A percentile compares a stretch with the other conserved stretches of the same genome.
These are phyloP conservation scores for Zosterops borbonicus DNA, from an alignment of 2,113 vertebrate genomes.

Conservation along the genomic window DNA sequence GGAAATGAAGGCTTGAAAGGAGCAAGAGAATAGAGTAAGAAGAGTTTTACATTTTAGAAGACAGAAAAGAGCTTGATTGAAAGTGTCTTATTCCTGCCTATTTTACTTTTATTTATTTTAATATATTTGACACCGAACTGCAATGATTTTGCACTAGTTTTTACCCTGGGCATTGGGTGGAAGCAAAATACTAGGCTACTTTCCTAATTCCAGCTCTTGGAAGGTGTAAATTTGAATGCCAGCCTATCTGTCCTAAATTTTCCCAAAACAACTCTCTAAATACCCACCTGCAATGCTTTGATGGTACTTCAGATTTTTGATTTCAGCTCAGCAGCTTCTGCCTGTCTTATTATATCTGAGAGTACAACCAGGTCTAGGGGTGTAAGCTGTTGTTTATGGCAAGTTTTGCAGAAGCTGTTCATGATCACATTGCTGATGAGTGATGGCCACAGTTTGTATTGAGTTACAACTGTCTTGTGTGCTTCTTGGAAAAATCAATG, in stretches of 20 bases:
- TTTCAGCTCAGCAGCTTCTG: background rate
- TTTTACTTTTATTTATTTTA: background rate
- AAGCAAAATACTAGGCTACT: background rate
- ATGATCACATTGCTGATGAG: background rate
- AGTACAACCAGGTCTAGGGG: background rate
- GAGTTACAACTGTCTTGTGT: accelerated
- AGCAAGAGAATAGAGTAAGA: background rate
- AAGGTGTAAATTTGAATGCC: background rate
- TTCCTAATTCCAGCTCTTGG: background rate
- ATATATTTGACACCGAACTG: background rate
- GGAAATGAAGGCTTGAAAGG: background rate
- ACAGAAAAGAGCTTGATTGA: background rate
- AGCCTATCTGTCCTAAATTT: background rate
- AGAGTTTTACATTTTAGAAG: background rate
- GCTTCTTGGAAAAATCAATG: background rate
- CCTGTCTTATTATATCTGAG: background rate
- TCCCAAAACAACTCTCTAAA: background rate
- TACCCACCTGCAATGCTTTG: background rate
- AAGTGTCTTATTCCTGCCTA: background rate
- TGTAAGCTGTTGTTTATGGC: background rate
- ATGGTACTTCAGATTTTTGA: background rate
- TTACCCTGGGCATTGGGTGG: background rate
- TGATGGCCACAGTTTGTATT: background rate
- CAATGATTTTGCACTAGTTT: background rate
- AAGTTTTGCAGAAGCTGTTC: background rate